phyloP scores from a whole-genome alignment of 2,888 invertebrate species.

The Pterobdella sp. region DNA sequence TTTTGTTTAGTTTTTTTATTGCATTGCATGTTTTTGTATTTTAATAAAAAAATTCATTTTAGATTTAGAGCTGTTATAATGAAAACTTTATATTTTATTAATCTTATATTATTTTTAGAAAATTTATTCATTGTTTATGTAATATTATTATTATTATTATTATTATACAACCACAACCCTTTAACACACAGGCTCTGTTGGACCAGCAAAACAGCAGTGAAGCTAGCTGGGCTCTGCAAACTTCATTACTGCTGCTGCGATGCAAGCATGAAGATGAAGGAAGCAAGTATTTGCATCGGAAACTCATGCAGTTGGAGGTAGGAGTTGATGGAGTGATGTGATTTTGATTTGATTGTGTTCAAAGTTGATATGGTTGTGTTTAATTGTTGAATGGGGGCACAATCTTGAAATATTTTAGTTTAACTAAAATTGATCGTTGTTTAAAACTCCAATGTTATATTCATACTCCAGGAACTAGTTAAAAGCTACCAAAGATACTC shows the following conservation, averaged over 20 bases:
- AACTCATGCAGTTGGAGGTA: constrained; percentile 76
- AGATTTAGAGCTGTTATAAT: too few species aligned
- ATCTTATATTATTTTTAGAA: too few species aligned
- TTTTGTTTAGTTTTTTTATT: not conserved
- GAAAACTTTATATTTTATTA: too few species aligned
- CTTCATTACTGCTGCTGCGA: constrained; percentile 66
- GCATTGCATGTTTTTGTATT: not conserved
- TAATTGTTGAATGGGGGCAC: not conserved
- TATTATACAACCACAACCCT: too few species aligned
- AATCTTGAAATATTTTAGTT: not conserved
- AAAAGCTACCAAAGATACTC: not conserved
- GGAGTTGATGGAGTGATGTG: not conserved
- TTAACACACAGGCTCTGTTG: constrained; percentile 3
- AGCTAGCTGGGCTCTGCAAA: constrained; percentile 68
- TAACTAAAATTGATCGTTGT: too few species aligned
- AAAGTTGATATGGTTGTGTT: not conserved
- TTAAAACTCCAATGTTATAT: too few species aligned
- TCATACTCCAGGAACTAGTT: too few species aligned
- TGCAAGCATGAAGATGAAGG: constrained; percentile 69
- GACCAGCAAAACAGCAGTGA: not conserved
- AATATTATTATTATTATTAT: too few species aligned
- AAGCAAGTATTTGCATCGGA: constrained; percentile 73
- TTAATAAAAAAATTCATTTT: not conserved
- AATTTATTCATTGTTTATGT: too few species aligned
- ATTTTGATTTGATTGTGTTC: not conserved